Evolutionary conservation across 2,888 invertebrate genomes (phyloP), one percentile per base, ranked within the genome.

Genomic region (Lasioglossum calceatum): DNA sequence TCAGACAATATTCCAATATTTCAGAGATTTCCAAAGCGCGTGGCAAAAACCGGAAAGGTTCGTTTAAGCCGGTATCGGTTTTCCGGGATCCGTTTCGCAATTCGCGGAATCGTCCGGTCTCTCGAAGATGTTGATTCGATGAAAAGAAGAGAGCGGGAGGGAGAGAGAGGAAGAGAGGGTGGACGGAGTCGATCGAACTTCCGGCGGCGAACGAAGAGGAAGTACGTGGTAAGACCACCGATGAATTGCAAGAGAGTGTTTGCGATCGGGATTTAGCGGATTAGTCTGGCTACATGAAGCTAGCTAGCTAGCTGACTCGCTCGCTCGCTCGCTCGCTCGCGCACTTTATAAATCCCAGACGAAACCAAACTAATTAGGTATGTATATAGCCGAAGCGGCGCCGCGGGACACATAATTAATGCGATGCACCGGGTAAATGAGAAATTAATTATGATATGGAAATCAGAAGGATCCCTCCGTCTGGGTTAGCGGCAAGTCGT

Each of bases 391-490:
- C 81, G 81, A 82, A 81, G 87, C 82, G 85, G 82, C 82, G 84
- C 83, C 84, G 79, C 77, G 89, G 88, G 90, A 83, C 85, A 88
- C 91, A 88, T 91, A 92, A 92, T 93, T 92, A 92, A 91, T 88
- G 89, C 88, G 87, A 85, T 79, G 87, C 83, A 54, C 86, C 86
- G 87, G 84, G 86, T 89, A 92, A 92, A 92, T 92, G 92, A 88
- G 90, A 92, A 92, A 92, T 93, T 92, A 93, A 93, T 93, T 93
- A 92, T 89, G 87, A 90, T 92, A 92, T 92, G 92, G 92, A 93
- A 93, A 93, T 93, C 89, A 87, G 88, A 85, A 84, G 81, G 88
- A 86, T 86, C 81, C 77, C 70, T 61, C 70, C 44, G 73, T 64
- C 64, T 78, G 79, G 81, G 79, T 88, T 70, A 76, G 70, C 78